Conservation (phyloP, 2,888 invertebrate genomes). For the Cerastis leucographa region DNA sequence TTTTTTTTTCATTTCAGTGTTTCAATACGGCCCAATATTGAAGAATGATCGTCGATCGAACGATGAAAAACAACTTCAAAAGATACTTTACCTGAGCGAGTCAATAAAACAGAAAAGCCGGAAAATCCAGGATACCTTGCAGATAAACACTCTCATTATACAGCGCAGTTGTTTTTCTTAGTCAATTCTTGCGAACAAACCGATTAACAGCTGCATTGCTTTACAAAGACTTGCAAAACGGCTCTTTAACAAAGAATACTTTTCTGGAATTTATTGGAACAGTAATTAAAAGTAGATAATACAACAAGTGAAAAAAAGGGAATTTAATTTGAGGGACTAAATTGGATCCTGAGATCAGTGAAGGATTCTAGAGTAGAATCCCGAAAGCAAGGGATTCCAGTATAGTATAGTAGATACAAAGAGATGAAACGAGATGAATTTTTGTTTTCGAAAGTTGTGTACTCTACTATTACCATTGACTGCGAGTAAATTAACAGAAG, state of each 20-base stretch:
- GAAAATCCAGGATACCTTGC: not conserved
- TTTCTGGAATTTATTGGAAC: slow-evolving; percentile 23
- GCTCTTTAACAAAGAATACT: slow-evolving; percentile 19
- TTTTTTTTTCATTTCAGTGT: not conserved
- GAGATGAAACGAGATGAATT: too few relatives aligned
- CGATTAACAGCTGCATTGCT: slow-evolving; percentile 27
- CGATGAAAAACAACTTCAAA: fast-evolving
- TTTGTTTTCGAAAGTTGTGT: too few relatives aligned
- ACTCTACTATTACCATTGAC: too few relatives aligned
- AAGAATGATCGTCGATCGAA: not conserved
- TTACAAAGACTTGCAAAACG: slow-evolving; percentile 17
- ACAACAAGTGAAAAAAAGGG: too few relatives aligned
- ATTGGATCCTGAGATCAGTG: too few relatives aligned
- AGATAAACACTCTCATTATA: slow-evolving; percentile 1
- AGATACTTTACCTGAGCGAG: not conserved
- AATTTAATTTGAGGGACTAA: too few relatives aligned
- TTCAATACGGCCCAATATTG: not conserved
- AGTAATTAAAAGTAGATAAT: slow-evolving; percentile 11
- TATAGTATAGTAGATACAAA: too few relatives aligned
- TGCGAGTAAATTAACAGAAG: too few relatives aligned
- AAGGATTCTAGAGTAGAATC: too few relatives aligned
- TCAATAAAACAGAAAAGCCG: not conserved
- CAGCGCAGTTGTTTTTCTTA: slow-evolving; percentile 19
- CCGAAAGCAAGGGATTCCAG: too few relatives aligned
- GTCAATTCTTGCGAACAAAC: slow-evolving; percentile 15